Evolutionary conservation across 64 coral and sea anemone species (phyloP).

Genomic region (Platygyra sinensis): DNA sequence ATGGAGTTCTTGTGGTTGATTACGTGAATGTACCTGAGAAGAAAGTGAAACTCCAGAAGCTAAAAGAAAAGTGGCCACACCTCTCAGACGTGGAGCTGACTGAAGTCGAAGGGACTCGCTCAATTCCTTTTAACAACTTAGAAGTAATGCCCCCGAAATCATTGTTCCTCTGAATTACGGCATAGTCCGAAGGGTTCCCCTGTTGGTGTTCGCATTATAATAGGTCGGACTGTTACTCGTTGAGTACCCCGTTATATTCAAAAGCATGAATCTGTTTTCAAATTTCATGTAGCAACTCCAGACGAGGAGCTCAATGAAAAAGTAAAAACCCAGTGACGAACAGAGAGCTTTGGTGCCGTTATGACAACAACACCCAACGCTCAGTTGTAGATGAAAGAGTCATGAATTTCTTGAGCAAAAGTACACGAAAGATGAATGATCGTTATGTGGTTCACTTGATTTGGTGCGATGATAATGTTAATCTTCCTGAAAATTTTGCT

Average conservation of each 20-base stretch:
- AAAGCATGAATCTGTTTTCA: not conserved
- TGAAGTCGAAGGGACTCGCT: no score
- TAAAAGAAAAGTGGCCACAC: no score
- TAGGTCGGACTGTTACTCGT: constrained; percentile 33
- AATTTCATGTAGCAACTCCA: no score
- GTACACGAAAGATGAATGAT: constrained; percentile 18
- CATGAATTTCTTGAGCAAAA: constrained; percentile 19
- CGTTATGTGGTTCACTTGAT: constrained; percentile 19
- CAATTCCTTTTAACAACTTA: constrained; percentile 22
- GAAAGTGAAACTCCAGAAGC: no score
- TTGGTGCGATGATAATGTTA: not conserved
- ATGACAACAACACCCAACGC: constrained; percentile 6
- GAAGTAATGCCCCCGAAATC: constrained; percentile 25
- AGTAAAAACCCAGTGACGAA: not conserved
- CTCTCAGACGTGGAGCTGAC: no score
- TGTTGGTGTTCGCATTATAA: no score
- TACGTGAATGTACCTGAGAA: no score
- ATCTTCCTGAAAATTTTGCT: not conserved
- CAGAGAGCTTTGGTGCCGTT: constrained; percentile 33
- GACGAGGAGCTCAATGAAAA: no score
- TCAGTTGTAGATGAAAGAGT: constrained; percentile 35
- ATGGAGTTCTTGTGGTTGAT: no score
- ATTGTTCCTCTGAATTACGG: constrained; percentile 24
- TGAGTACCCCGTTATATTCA: constrained; percentile 10
- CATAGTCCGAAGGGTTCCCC: not conserved